These are phyloP conservation scores for Otus sunia DNA, from an alignment of 2,113 vertebrate species.

Conservation along the genomic window DNA sequence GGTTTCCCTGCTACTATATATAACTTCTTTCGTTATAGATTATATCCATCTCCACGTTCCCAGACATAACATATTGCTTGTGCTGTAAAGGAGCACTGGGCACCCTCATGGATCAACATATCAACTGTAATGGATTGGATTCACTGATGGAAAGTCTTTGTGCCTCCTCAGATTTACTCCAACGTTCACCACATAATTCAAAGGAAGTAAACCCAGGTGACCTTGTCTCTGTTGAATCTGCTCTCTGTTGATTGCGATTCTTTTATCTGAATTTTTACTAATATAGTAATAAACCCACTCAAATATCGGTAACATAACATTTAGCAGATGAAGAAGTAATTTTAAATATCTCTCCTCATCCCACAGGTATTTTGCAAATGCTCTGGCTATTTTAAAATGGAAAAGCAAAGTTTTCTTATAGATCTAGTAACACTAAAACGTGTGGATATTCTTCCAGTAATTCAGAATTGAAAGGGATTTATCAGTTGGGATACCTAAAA, in stretches of 20 bases:
- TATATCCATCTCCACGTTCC: neutral
- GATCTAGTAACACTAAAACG: neutral
- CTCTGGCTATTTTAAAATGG: neutral
- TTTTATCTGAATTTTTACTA: neutral
- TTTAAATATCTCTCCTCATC: neutral
- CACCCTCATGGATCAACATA: constrained; percentile 22
- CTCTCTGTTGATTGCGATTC: neutral
- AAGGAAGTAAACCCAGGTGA: constrained; percentile 22
- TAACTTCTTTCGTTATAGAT: neutral
- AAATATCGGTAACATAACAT: neutral
- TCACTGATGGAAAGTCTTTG: constrained; percentile 18
- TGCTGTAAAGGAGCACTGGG: constrained; percentile 9
- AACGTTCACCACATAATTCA: neutral
- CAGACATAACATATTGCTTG: constrained; percentile 22
- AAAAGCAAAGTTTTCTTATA: neutral
- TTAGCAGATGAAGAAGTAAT: neutral
- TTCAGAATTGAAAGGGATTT: neutral
- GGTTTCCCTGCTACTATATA: neutral
- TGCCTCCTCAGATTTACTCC: constrained; percentile 28
- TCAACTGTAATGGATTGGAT: constrained; percentile 33
- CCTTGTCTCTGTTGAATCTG: neutral
- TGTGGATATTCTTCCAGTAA: neutral
- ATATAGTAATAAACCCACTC: neutral
- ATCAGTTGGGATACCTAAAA: neutral
- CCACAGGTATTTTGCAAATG: neutral